Evolutionary conservation across 1,140 invertebrate genomes (phyloP).

Genomic region (Drosophila gunungcola): DNA sequence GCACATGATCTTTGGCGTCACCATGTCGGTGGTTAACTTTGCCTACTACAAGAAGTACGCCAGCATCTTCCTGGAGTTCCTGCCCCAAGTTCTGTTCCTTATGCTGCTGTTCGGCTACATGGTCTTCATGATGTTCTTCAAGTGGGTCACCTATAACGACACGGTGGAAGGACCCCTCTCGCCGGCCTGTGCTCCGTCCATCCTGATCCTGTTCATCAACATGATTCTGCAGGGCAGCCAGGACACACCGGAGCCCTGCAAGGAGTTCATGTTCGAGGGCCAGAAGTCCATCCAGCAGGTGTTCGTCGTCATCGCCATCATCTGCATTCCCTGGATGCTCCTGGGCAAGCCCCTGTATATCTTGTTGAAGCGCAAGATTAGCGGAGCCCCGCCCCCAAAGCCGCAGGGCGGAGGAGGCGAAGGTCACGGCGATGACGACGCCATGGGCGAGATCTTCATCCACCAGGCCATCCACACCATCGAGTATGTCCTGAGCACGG

Average conservation of each 20-base stretch:
- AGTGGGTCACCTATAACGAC: slow-evolving; percentile 92
- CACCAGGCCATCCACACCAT: slow-evolving; percentile 98
- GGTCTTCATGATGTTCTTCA: slow-evolving; percentile 95
- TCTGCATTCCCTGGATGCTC: slow-evolving; percentile 97
- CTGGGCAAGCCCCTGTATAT: slow-evolving; percentile 94
- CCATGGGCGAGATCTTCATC: slow-evolving; percentile 95
- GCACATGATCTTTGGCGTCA: slow-evolving; percentile 98
- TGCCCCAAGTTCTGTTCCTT: slow-evolving; percentile 97
- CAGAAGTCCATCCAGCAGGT: slow-evolving; percentile 90
- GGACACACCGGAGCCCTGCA: slow-evolving; percentile 86
- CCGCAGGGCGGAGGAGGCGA: slow-evolving; percentile 7
- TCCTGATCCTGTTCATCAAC: slow-evolving; percentile 96
- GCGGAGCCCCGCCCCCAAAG: slow-evolving; percentile 18
- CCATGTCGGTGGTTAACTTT: slow-evolving; percentile 95
- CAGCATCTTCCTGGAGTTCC: slow-evolving; percentile 95
- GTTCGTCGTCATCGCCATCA: slow-evolving; percentile 90
- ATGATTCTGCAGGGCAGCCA: slow-evolving; percentile 91
- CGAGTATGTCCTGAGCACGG: slow-evolving; percentile 97
- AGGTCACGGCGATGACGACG: slow-evolving; percentile 87
- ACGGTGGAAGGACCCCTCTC: slow-evolving; percentile 84
- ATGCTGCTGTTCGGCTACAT: slow-evolving; percentile 97
- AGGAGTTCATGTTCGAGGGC: slow-evolving; percentile 90
- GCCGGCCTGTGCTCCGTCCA: slow-evolving; percentile 92
- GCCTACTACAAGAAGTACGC: slow-evolving; percentile 91
- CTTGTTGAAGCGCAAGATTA: slow-evolving; percentile 29